Evolutionary conservation across 1,140 invertebrate genomes (phyloP).

Genomic region (Achroia grisella): DNA sequence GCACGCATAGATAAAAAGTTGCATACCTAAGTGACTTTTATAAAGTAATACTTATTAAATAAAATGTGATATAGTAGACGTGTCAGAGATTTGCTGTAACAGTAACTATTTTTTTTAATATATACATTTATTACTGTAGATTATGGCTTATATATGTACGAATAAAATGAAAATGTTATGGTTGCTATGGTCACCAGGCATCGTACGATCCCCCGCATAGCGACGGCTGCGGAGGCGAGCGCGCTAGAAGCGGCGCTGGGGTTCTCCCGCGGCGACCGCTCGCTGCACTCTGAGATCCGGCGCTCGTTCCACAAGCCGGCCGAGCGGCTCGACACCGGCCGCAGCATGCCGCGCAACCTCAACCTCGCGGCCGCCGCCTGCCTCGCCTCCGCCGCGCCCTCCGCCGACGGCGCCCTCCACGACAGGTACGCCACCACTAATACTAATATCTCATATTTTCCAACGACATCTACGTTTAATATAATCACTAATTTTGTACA

Average conservation of each 20-base stretch:
- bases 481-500: no score
- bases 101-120: no score
- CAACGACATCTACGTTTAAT: no score
- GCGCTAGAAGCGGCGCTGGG: conserved; percentile 24
- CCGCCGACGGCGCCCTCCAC: neutral
- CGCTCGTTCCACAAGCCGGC: conserved; percentile 46
- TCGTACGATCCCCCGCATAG: conserved; percentile 64
- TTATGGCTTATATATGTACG: no score
- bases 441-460: no score
- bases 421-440: neutral
- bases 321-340: conserved; percentile 29
- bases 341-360: conserved; percentile 51
- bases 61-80: no score
- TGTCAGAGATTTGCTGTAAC: no score
- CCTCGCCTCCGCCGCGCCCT: neutral
- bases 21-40: no score
- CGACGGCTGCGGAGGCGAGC: conserved; percentile 43
- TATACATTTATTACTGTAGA: no score
- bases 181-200: conserved; percentile 28
- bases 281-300: conserved; percentile 40
- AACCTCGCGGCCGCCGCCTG: conserved; percentile 33
- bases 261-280: conserved; percentile 35
- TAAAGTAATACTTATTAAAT: no score
- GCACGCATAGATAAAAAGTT: no score
- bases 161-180: no score